Conservation (phyloP, 2,888 invertebrate genomes). For the Acanthosoma haemorrhoidale region DNA sequence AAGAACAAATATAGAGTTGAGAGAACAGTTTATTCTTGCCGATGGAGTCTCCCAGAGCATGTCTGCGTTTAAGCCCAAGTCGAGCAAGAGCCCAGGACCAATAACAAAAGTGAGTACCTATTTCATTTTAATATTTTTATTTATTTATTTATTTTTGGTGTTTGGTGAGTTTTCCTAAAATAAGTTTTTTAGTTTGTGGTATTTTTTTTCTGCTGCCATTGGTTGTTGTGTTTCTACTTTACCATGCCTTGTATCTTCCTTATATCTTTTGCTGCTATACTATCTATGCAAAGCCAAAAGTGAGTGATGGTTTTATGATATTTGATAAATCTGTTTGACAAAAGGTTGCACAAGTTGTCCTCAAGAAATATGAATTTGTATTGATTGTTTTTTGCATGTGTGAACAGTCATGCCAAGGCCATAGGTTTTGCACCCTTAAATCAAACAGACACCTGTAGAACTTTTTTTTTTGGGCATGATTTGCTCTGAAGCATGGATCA, state of each 20-base stretch:
- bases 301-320: slow-evolving; percentile 46
- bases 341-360: slow-evolving; percentile 51
- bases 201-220: slow-evolving; percentile 48
- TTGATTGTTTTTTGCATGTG: too few relatives aligned
- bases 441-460: neutral
- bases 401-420: slow-evolving; percentile 52
- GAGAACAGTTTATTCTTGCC: slow-evolving; percentile 98
- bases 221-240: slow-evolving; percentile 11
- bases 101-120: slow-evolving; percentile 77
- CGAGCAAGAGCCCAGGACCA: slow-evolving; percentile 74
- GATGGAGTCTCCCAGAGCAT: slow-evolving; percentile 98
- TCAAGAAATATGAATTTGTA: slow-evolving; percentile 48
- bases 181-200: slow-evolving; percentile 45
- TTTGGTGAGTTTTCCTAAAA: slow-evolving; percentile 21
- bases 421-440: neutral
- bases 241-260: neutral
- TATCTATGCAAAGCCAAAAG: slow-evolving; percentile 42
- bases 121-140: neutral
- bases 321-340: slow-evolving; percentile 51
- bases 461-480: slow-evolving; percentile 1
- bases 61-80: slow-evolving; percentile 93
- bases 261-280: neutral
- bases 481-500: slow-evolving; percentile 1
- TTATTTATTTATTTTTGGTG: slow-evolving; percentile 22
- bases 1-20: slow-evolving; percentile 98